Evolutionary conservation across 2,888 invertebrate genomes (phyloP), one percentile per base, ranked within the genome.

Genomic region (Thysanoteuthis rhombus): DNA sequence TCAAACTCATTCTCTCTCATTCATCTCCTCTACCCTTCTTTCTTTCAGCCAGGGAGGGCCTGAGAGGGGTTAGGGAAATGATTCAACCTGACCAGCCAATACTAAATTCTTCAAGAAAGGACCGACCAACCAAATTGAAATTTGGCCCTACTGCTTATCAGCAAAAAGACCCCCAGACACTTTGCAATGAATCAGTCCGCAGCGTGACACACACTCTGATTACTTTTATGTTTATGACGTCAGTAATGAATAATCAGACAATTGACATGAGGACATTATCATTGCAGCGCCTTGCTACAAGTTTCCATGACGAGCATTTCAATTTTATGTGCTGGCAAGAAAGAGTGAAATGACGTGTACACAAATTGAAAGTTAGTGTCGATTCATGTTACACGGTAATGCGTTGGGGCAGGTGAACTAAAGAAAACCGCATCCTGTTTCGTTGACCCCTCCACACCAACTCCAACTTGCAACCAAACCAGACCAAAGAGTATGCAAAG

Each of bases 271-370:
- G 10, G 32, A 75, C 75, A 75, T 75, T 75, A 75, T 75, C 75
- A 16, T 16, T n/a, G 75, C n/a, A 12, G 12, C n/a, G 75, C 75
- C n/a, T 75, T 75, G 75, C 75, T n/a, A 75, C n/a, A 75, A 75
- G 75, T 75, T 75, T 75, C 75, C 75, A 75, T 75, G 75, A 75
- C n/a, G n/a, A 75, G n/a, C n/a, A 16, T 75, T 75, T 75, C 75
- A n/a, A 36, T 75, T 75, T 75, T 75, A 75, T 75, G 75, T 19
- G 75, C 75, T 75, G n/a, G n/a, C 75, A 75, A 75, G 75, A 75
- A 75, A 75, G 75, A 75, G 75, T 75, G 75, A 75, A 75, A 75
- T 75, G 75, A 75, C 75, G 75, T 75, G 75, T 75, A 75, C 75
- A 75, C 75, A 75, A 75, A 75, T 75, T 75, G 75, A 75, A 75